These are phyloP conservation scores for Corythornis leucogaster DNA, from an alignment of 2,797 vertebrate species.

Conservation along the genomic window DNA sequence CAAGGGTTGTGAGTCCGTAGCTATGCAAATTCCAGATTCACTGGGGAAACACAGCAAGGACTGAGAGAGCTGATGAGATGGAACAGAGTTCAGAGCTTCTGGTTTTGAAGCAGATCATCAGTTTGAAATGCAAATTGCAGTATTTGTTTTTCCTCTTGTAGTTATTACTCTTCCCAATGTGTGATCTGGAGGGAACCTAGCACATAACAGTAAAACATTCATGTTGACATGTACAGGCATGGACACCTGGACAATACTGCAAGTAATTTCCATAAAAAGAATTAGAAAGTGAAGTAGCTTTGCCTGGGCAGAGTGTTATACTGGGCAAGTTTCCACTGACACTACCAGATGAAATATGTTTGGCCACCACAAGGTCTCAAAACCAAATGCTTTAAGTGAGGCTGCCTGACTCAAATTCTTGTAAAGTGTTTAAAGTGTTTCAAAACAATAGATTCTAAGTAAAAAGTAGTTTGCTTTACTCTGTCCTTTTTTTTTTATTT, in stretches of 20 bases:
- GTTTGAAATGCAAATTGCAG: constrained; percentile 39
- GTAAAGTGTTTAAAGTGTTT: constrained; percentile 11
- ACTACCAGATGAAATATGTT: constrained; percentile 20
- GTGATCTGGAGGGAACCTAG: constrained; percentile 24
- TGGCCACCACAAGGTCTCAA: background rate
- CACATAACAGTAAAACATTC: constrained; percentile 34
- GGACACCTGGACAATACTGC: constrained; percentile 18
- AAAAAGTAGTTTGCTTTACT: background rate
- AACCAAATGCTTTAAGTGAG: background rate
- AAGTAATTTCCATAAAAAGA: constrained; percentile 56
- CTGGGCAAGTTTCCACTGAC: constrained; percentile 34
- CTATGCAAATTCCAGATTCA: constrained; percentile 62
- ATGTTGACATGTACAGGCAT: constrained; percentile 28
- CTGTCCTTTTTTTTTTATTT: no score
- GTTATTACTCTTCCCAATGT: background rate
- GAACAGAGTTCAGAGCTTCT: constrained; percentile 56
- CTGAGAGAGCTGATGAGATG: constrained; percentile 42
- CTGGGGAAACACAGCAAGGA: background rate
- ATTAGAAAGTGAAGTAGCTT: constrained; percentile 15
- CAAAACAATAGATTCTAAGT: background rate
- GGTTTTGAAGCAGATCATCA: constrained; percentile 40
- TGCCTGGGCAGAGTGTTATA: constrained; percentile 14
- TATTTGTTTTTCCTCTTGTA: constrained; percentile 46
- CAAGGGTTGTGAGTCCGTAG: constrained; percentile 55
- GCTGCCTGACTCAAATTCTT: background rate